Base-by-base conservation (phyloP, 2,113 vertebrate species). In the Indri indri region DNA sequence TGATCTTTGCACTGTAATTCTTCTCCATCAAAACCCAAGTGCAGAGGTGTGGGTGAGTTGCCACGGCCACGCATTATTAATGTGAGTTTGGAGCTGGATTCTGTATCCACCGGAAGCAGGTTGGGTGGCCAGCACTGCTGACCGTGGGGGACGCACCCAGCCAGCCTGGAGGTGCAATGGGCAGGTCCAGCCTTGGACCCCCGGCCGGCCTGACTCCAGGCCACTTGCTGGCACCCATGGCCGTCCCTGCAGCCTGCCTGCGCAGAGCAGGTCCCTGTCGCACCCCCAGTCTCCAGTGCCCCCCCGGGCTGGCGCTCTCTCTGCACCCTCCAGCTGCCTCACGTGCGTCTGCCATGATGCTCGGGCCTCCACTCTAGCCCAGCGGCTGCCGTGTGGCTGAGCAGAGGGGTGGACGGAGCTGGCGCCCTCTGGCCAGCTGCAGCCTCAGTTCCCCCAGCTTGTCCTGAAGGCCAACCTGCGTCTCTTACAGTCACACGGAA, bases 401-500 rank as follows among this genome's bases (percentile, higher is more conserved):
- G 7, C 5, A 14, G 3, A 6, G 11, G 27, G 65, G 45, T 40
- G 18, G 14, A 37, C 1, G 27, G 3, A 14, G 42, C 25, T 32
- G 7, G n/a, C 66, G 50, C 27, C 59, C 9, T n/a, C 30, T 50
- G 3, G 34, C 22, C 6, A 14, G 32, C 61, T 30, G 6, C 68
- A 52, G 61, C 57, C 76, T 88, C 17, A 4, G 9, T n/a, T 17
- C 65, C 34, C 57, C 82, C 5, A 1, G 42, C 25, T 73, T 1
- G 42, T n/a, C 23, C 68, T 54, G 30, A 71, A 25, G 18, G 12
- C 45, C 85, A 18, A 14, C 68, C 34, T 73, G 79, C 30, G 42
- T 96, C 0, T 97, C 37, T 95, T 97, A 0, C 82, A 99, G 99
- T 97, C 18, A 98, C 99, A 81, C 98, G 98, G 6, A 97, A 99